phyloP scores from a whole-genome alignment of 2,113 vertebrate species.

The Ammodytes marinus region DNA sequence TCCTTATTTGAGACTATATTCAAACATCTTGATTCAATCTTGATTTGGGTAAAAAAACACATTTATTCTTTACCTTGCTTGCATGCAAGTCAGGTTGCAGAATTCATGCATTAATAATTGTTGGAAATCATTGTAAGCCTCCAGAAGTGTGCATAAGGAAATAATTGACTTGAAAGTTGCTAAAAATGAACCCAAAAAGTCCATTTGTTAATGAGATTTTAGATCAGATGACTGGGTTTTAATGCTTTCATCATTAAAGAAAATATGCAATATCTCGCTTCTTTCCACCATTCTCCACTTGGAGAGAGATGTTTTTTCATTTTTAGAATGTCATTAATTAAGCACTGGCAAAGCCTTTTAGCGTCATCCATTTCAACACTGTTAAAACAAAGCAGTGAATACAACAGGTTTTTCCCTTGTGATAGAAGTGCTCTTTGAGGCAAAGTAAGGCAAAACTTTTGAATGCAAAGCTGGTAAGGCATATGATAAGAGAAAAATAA shows the following conservation, averaged over 20 bases:
- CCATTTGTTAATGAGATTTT: background rate
- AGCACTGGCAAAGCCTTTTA: conserved; percentile 13
- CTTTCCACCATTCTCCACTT: background rate
- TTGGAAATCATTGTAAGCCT: background rate
- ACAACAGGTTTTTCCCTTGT: conserved; percentile 4
- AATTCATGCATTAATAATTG: background rate
- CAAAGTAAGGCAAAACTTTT: conserved; percentile 32
- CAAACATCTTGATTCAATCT: conserved; percentile 16
- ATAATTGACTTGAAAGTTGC: background rate
- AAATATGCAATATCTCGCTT: background rate
- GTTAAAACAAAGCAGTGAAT: conserved; percentile 15
- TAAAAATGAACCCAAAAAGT: background rate
- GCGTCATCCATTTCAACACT: conserved; percentile 23
- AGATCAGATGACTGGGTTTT: background rate
- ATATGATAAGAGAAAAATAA: background rate
- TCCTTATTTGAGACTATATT: conserved; percentile 39
- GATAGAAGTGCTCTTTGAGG: conserved; percentile 39
- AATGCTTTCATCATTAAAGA: background rate
- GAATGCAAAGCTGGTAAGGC: conserved; percentile 31
- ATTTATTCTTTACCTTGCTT: background rate
- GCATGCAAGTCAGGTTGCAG: background rate
- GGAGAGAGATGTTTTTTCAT: conserved; percentile 1
- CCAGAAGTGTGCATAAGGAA: background rate
- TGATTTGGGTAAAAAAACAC: background rate
- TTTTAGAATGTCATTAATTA: conserved; percentile 45